These are phyloP conservation scores for Brachionus manjavacas DNA, from an alignment of 1,140 invertebrate species.

Conservation along the genomic window DNA sequence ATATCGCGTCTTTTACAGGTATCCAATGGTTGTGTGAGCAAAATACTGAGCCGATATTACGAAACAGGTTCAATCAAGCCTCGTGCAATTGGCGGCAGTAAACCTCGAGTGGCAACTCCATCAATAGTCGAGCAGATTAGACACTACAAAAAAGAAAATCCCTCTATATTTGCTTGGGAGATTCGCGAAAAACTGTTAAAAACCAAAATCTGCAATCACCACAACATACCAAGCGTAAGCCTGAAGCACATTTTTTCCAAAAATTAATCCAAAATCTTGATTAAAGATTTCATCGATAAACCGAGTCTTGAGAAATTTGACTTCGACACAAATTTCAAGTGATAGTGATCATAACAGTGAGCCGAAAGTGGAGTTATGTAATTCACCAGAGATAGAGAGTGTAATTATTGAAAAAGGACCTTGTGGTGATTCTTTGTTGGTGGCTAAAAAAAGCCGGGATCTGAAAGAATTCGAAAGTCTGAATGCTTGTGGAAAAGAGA, in stretches of 20 bases:
- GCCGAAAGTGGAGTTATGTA: background rate
- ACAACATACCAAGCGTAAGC: slow-evolving; percentile 96
- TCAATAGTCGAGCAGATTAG: slow-evolving; percentile 86
- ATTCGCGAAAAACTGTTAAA: slow-evolving; percentile 83
- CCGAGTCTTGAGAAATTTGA: slow-evolving; percentile 40
- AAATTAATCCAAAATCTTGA: slow-evolving; percentile 50
- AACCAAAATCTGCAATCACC: slow-evolving; percentile 89
- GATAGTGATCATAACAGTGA: background rate
- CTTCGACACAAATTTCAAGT: background rate
- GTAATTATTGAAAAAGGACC: background rate
- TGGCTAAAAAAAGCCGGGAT: slow-evolving; percentile 15
- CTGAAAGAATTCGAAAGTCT: slow-evolving; percentile 39
- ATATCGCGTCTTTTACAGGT: slow-evolving; percentile 84
- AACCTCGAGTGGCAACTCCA: slow-evolving; percentile 71
- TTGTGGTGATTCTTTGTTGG: background rate
- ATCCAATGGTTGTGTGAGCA: slow-evolving; percentile 89
- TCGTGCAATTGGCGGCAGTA: slow-evolving; percentile 40
- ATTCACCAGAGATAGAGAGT: background rate
- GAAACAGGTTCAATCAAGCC: slow-evolving; percentile 49
- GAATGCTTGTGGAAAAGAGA: background rate
- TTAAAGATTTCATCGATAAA: slow-evolving; percentile 42
- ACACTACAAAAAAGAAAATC: slow-evolving; percentile 84
- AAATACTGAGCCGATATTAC: slow-evolving; percentile 69
- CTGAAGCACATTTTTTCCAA: background rate
- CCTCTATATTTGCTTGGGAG: slow-evolving; percentile 93